Conservation (phyloP, 2,888 invertebrate genomes). For the Callinectes sapidus region DNA sequence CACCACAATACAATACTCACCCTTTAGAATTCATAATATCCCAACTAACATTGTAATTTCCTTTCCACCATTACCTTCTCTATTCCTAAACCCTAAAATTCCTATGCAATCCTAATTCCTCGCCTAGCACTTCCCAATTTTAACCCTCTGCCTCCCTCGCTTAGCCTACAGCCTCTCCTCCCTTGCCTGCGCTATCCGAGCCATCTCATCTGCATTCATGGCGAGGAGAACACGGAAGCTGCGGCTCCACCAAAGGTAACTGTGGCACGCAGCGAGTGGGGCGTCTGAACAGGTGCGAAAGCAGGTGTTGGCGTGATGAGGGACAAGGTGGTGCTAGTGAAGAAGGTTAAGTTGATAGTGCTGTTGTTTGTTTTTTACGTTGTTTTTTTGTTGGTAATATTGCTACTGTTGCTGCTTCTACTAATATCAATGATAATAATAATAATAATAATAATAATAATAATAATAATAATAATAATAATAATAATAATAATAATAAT, state of each 20-base stretch:
- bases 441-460: too few relatives aligned
- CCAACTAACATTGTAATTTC: background rate
- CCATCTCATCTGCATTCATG: constrained; percentile 14
- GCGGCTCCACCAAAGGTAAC: background rate
- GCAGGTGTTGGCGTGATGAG: background rate
- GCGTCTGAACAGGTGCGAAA: background rate
- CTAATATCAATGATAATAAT: too few relatives aligned
- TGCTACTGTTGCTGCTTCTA: background rate
- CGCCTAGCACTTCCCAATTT: background rate
- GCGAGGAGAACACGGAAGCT: background rate
- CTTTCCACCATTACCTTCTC: background rate
- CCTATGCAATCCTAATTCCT: background rate
- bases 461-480: too few relatives aligned
- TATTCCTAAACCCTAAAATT: background rate
- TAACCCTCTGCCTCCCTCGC: background rate
- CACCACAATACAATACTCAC: background rate
- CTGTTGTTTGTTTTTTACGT: background rate
- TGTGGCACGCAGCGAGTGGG: background rate
- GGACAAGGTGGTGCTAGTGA: background rate
- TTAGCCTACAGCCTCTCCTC: background rate
- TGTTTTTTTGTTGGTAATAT: background rate
- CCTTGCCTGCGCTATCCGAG: background rate
- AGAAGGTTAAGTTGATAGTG: background rate
- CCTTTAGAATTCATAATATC: background rate
- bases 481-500: too few relatives aligned